Evolutionary conservation across 64 coral and sea anemone species (phyloP), one percentile per base, ranked within the genome.

Genomic region (Acropora tenuis): DNA sequence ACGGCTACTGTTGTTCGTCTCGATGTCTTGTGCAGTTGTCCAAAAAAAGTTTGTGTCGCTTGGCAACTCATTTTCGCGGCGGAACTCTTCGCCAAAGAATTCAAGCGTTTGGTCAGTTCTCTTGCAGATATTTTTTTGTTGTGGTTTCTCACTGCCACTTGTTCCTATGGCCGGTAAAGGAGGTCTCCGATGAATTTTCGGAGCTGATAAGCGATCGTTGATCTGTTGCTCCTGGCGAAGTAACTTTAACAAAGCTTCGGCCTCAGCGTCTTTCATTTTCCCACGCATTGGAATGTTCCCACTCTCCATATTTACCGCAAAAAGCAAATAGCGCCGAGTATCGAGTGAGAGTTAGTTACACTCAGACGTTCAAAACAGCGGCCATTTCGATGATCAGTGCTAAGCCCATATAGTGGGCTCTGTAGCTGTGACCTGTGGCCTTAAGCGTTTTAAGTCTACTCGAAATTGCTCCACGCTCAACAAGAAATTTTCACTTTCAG

Each of bases 211-310:
- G 8, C 93, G 88, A 72, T 89, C 90, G 18, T 84, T 60, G 43
- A 88, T 48, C 76, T 97, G 83, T 50, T 97, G 89, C 40, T 97
- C 95, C 77, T 81, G 89, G 69, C 95, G 82, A 78, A 97, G 92
- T 59, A 97, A 80, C 88, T 81, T 94, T 55, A 97, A 75, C n/a
- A 97, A 52, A 6, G 95, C 95, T 40, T 97, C 95, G 3, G 95
- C 95, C 72, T 97, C 92, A 0, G 95, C 95, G 18, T 97, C 95
- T 75, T 97, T 97, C 6, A 89, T 81, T 93, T 94, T 94, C 6
- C 95, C 95, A 85, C 95, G 84, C 95, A 91, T 97, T 61, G 95
- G 95, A 78, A 97, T 74, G 11, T 89, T 94, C 1, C 92, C 69
- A 12, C 77, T 78, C 8, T 97, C 92, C 95, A 97, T 97, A 20